Evolutionary conservation across 1,140 invertebrate species (phyloP).

Genomic region (Himalopsyche phryganea): DNA sequence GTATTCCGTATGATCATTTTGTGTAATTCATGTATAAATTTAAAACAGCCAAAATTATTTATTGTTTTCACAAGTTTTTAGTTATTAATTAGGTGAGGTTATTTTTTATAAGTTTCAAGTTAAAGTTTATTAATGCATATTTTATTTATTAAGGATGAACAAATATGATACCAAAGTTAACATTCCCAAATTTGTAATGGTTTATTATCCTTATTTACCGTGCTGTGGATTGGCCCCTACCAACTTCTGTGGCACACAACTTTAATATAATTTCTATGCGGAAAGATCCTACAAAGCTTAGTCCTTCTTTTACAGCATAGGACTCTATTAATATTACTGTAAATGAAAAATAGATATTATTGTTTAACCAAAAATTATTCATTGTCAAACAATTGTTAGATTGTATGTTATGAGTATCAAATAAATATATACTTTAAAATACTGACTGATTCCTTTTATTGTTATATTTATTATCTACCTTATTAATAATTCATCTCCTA

Average conservation of each 20-base stretch:
- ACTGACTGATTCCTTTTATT: neutral
- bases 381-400: slow-evolving; percentile 36
- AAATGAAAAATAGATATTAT: slow-evolving; percentile 33
- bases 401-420: slow-evolving; percentile 33
- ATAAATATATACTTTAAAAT: slow-evolving; percentile 29
- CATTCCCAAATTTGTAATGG: slow-evolving; percentile 43
- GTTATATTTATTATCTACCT: neutral
- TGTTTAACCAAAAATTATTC: slow-evolving; percentile 36
- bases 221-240: slow-evolving; percentile 8
- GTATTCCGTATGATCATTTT: too few species aligned
- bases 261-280: neutral
- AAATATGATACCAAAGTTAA: slow-evolving; percentile 51
- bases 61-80: slow-evolving; percentile 32
- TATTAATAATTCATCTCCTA: too few species aligned
- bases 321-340: slow-evolving; percentile 23
- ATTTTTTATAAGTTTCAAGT: slow-evolving; percentile 14
- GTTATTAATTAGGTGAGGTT: slow-evolving; percentile 15
- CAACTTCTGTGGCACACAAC: slow-evolving; percentile 8
- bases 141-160: slow-evolving; percentile 35
- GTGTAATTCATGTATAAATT: too few species aligned
- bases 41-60: slow-evolving; percentile 33
- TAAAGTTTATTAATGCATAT: slow-evolving; percentile 19
- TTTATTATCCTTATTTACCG: slow-evolving; percentile 17
- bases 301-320: neutral
- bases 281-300: slow-evolving; percentile 16